These are phyloP conservation scores for Gymnocephalus cernua DNA, from an alignment of 2,113 vertebrate genomes.

Conservation along the genomic window DNA sequence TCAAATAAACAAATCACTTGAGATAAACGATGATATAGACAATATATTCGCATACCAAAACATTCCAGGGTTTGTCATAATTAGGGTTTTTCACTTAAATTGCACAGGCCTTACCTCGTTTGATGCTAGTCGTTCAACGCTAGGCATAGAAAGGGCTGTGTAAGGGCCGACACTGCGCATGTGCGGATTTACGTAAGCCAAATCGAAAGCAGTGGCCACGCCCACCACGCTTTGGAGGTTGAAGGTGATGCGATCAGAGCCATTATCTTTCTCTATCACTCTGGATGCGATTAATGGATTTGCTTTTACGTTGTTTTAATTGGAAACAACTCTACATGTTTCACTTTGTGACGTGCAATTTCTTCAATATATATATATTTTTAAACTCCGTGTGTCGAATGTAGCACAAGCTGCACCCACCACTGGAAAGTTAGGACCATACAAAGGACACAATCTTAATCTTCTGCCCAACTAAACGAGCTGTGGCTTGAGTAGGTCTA, in stretches of 20 bases:
- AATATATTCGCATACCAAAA: fast-evolving
- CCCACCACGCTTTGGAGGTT: background rate
- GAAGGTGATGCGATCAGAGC: fast-evolving
- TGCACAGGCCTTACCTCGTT: conserved; percentile 78
- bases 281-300: background rate
- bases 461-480: background rate
- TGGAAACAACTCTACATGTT: background rate
- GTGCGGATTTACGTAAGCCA: conserved; percentile 67
- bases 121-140: conserved; percentile 80
- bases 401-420: fast-evolving
- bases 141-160: conserved; percentile 80
- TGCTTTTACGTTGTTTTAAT: background rate
- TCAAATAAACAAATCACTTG: fast-evolving
- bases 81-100: background rate
- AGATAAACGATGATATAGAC: fast-evolving
- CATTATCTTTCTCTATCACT: no score
- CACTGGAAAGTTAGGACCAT: no score
- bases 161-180: conserved; percentile 68
- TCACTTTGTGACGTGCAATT: no score
- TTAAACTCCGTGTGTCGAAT: no score
- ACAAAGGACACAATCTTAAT: background rate
- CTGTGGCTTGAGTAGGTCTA: no score
- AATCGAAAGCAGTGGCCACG: conserved; percentile 3
- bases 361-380: no score
- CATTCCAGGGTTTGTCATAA: fast-evolving